Base-by-base conservation (phyloP, 2,888 invertebrate species). In the Ryuthela nishihirai region DNA sequence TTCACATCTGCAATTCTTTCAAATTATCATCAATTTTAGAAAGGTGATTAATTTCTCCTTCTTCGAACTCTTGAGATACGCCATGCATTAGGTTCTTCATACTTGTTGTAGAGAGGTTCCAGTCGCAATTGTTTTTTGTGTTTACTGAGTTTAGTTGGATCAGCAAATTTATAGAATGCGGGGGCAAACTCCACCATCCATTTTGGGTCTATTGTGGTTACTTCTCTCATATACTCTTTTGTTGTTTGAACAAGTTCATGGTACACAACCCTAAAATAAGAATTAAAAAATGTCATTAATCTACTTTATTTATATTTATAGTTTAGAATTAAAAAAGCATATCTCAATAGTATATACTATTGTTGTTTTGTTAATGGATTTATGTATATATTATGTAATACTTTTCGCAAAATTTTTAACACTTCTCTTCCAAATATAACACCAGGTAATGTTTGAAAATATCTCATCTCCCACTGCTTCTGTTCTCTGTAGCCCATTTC, bases 181-280 rank as follows among this genome's bases (percentile, higher is more conserved):
- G 98, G 95, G 0, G 99, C 98, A 74, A 94, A 99, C 74, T 99
- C 98, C 0, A 99, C 97, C 53, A 99, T 79, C 99, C 99, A 99
- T 74, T 93, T 93, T 0, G 94, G 93, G 77, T 95, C 94, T 52
- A 94, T 93, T 0, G 93, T 90, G 0, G 92, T 93, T 10, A 98
- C 97, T 76, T 99, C 95, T 24, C 97, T 81, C 98, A 98, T 99
- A 75, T 99, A 99, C 73, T 98, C 98, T 72, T 98, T 98, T 0
- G 98, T 98, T 0, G 98, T 99, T 76, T 97, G 90, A 3, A 99
- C 97, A 65, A 99, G 77, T 75, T 99, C 99, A 72, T 99, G 98
- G 74, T 99, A 99, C 64, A 99, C 91, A 0, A 99, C 95, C 87
- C 87, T 86, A 73, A 6, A 73, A 75, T 58, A 60, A 45, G 17